Evolutionary conservation across 2,888 invertebrate genomes (phyloP).

Genomic region (Ophion costatus): DNA sequence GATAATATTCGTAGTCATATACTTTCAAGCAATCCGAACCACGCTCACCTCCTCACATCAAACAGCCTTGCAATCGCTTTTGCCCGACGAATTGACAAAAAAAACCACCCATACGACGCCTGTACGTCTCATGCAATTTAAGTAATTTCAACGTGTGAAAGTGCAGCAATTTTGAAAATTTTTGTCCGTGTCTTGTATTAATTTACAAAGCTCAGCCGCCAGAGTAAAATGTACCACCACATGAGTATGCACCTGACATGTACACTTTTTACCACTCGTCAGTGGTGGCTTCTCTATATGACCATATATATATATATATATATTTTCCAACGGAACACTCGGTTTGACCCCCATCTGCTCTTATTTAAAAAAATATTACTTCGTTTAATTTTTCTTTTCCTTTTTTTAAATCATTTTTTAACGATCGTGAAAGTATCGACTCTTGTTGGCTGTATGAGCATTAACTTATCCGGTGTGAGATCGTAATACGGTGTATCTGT

Average conservation of each 20-base stretch:
- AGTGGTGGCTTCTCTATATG: neutral
- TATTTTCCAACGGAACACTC: constrained; percentile 16
- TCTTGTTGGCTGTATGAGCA: constrained; percentile 54
- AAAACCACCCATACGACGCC: too few species aligned
- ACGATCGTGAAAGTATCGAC: constrained; percentile 65
- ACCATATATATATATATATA: neutral
- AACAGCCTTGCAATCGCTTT: too few species aligned
- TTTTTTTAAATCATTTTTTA: constrained; percentile 19
- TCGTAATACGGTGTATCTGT: constrained; percentile 60
- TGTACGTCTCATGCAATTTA: too few species aligned
- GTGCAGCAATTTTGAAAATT: neutral
- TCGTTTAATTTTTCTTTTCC: constrained; percentile 23
- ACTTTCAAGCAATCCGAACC: too few species aligned
- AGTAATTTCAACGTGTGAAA: too few species aligned
- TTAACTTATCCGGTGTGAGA: constrained; percentile 66
- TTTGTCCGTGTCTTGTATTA: neutral
- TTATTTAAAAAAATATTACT: neutral
- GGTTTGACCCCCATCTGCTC: neutral
- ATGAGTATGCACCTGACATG: neutral
- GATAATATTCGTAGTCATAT: too few species aligned
- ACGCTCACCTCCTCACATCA: too few species aligned
- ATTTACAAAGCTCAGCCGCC: neutral
- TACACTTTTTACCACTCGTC: constrained; percentile 24
- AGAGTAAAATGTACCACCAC: neutral
- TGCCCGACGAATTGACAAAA: too few species aligned